Base-by-base conservation (phyloP, 2,797 vertebrate species). In the Crenichthys baileyi region DNA sequence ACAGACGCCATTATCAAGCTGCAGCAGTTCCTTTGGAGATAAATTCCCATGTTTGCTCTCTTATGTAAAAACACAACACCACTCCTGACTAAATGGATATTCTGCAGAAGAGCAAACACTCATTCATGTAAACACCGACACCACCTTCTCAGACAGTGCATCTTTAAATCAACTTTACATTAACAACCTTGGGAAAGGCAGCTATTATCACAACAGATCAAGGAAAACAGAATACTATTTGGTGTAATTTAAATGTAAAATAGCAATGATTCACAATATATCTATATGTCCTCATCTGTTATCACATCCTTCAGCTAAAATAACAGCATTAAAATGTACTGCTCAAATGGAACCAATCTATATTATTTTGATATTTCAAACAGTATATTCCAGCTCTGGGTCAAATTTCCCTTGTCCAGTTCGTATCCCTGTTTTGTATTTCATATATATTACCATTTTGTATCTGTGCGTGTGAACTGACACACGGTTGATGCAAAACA, bases 41-140 rank as follows among this genome's bases (percentile, higher is more conserved):
- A 61, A 61, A 46, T 46, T 29, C 60, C 16, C 73, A 75, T 31
- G n/a, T 65, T 75, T 75, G 9, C 58, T 22, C 9, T 75, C n/a
- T 63, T 61, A 63, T 12, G 29, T 22, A 36, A 70, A 48, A 60
- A 65, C 26, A 63, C 12, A 6, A 75, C 58, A 36, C 44, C n/a
- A 12, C n/a, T 74, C 41, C 24, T 48, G 41, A 31, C 44, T 63
- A 44, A 26, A 18, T 41, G 67, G 0, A 11, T 15, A 16, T 9
- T 36, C 12, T 11, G 9, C 3, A 31, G 3, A 29, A 36, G 41
- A 75, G 18, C 44, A 63, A 48, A 75, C 26, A 22, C 16, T 75
- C 22, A 39, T 24, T 46, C 41, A 8, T 46, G 22, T 46, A 16
- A 46, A 20, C 24, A 70, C 22, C 22, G 22, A 44, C 11, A 22